Percentiles rank a stretch among this genome's conserved stretches.
Evolutionary conservation across 2,797 vertebrate species (phyloP).

Genomic region (Danio tinwini): DNA sequence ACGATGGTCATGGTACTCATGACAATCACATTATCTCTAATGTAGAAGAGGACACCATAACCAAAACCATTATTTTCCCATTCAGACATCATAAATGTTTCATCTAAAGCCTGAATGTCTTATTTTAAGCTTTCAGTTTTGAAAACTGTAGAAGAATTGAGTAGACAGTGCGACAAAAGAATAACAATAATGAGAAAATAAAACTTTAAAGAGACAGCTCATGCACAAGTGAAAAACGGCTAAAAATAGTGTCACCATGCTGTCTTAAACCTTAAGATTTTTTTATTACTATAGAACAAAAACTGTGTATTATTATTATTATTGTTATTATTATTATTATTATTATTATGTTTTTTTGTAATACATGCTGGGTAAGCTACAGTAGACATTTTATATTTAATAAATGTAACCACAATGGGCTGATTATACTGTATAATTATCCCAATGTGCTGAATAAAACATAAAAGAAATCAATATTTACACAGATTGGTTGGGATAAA

Average conservation of each 20-base stretch:
- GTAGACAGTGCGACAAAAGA: neutral
- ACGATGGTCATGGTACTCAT: neutral
- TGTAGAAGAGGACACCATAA: conserved; percentile 9
- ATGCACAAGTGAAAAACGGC: too few species aligned
- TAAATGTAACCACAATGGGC: too few species aligned
- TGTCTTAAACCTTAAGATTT: neutral
- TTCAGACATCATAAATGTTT: conserved; percentile 24
- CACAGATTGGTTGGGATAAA: too few species aligned
- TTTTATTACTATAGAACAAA: too few species aligned
- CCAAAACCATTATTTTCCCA: neutral
- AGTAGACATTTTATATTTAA: too few species aligned
- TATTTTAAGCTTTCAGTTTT: conserved; percentile 9
- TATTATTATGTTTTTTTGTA: too few species aligned
- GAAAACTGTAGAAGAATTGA: conserved; percentile 18
- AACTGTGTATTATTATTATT: too few species aligned
- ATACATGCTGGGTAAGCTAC: too few species aligned
- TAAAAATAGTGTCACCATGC: neutral
- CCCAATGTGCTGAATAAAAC: too few species aligned
- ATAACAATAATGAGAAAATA: neutral
- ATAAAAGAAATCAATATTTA: too few species aligned
- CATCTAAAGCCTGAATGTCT: conserved; percentile 6
- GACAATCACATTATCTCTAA: conserved; percentile 12
- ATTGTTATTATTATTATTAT: too few species aligned
- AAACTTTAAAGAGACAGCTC: neutral
- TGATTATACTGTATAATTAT: too few species aligned